Evolutionary conservation across 1,140 invertebrate genomes (phyloP), one percentile per base, ranked within the genome.

Genomic region (Brachionus sp.): DNA sequence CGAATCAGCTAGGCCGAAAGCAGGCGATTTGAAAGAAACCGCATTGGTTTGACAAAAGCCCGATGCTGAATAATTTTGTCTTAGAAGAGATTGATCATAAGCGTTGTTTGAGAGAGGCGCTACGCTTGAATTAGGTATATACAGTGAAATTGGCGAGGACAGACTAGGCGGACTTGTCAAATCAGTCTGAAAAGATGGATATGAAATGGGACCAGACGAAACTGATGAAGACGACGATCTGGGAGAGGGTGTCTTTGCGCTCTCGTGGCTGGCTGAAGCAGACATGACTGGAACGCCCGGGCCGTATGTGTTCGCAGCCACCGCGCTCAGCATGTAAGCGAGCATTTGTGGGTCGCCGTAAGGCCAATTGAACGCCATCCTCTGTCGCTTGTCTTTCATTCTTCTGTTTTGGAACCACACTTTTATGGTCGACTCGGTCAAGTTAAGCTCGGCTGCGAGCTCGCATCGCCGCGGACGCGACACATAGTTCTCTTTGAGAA

Each of bases 401-500:
- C 97, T 91, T 12, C 97, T 92, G 86, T 98, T 98, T 91, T 98
- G 97, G 87, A 98, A 98, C 97, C 97, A 98, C 3, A 98, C 95
- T 93, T 99, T 99, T 83, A 99, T 99, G 0, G 97, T 99, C 10
- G 94, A 95, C 89, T 99, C 98, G 0, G 97, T 95, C 0, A 99
- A 90, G 85, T 94, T 93, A 13, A 99, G 90, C 85, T 96, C 93
- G 2, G 94, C 91, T 0, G 98, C 97, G n/a, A 99, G 88, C 88
- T 99, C 97, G 87, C 95, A 96, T 84, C 98, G 90, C 84, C 95
- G 91, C 0, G 96, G 96, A 66, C 97, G 90, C 0, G 95, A 97
- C 0, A 99, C 96, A 88, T 99, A 99, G 88, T 98, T 98, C 89
- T 99, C 98, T 86, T 95, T 93, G 86, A 92, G 92, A 88, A 99